Evolutionary conservation across 2,113 vertebrate species (phyloP).

Genomic region (Lamprologus speciosus): DNA sequence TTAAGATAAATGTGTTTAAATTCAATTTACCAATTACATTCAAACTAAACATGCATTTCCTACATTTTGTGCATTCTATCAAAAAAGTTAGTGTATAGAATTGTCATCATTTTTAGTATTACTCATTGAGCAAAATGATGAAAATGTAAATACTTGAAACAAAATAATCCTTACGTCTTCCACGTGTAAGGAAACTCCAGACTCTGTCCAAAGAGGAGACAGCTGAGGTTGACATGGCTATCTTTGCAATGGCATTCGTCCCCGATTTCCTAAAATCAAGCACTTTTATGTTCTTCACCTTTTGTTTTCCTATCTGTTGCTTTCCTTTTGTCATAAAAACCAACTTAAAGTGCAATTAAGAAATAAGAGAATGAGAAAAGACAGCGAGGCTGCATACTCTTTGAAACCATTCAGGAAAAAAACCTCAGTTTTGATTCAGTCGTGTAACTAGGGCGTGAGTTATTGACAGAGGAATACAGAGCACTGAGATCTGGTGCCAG

Average conservation of each 20-base stretch:
- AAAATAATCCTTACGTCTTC: not conserved
- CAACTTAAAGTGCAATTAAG: not conserved
- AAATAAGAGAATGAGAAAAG: not conserved
- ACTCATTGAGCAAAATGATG: not conserved
- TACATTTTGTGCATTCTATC: not conserved
- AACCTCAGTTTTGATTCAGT: not conserved
- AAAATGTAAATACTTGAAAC: not conserved
- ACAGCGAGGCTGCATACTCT: not conserved
- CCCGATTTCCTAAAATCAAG: not conserved
- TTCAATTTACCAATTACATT: not conserved
- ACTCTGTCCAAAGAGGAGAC: not conserved
- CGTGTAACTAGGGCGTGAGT: not conserved
- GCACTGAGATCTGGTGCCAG: constrained; percentile 2
- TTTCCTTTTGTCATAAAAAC: not conserved
- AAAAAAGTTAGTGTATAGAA: not conserved
- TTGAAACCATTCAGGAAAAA: not conserved
- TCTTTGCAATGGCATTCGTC: not conserved
- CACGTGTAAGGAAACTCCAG: not conserved
- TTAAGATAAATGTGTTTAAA: not conserved
- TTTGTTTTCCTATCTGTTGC: not conserved
- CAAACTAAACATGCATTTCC: not conserved
- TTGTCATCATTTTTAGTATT: not conserved
- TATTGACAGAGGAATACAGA: not conserved
- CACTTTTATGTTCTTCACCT: not conserved
- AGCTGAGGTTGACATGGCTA: not conserved